Evolutionary conservation across 2,113 vertebrate species (phyloP).

Genomic region (Cairina moschata): DNA sequence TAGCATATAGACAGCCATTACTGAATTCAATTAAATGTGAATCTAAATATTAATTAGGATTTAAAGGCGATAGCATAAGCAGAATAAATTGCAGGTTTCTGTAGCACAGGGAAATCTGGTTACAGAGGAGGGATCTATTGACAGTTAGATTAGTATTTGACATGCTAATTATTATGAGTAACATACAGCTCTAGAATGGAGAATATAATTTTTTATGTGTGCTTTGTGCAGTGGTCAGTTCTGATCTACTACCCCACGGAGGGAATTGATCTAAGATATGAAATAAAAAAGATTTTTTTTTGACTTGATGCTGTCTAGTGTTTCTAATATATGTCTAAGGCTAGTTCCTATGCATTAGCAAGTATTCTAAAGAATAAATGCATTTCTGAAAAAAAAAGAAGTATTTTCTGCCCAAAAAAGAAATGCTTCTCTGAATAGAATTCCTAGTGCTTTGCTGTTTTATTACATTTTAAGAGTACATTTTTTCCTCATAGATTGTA

Average conservation of each 20-base stretch:
- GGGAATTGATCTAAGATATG: background rate
- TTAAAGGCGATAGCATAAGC: conserved; percentile 30
- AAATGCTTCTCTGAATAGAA: background rate
- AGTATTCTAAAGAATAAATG: background rate
- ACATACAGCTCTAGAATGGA: background rate
- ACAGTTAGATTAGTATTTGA: background rate
- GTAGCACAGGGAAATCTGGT: background rate
- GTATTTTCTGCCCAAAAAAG: background rate
- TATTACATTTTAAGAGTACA: background rate
- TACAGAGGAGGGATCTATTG: background rate
- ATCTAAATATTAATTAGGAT: conserved; percentile 68
- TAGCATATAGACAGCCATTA: conserved; percentile 39
- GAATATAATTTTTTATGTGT: background rate
- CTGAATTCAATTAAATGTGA: conserved; percentile 52
- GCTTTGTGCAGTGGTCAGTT: background rate
- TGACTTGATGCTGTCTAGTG: background rate
- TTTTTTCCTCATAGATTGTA: background rate
- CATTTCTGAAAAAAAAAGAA: background rate
- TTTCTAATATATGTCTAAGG: background rate
- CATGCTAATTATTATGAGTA: background rate
- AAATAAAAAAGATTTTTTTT: background rate
- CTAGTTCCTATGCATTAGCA: background rate
- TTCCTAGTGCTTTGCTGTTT: background rate
- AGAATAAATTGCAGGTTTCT: conserved; percentile 13
- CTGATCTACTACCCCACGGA: background rate